Conservation (phyloP, 2,888 invertebrate species). For the Iphiclides podalirius region DNA sequence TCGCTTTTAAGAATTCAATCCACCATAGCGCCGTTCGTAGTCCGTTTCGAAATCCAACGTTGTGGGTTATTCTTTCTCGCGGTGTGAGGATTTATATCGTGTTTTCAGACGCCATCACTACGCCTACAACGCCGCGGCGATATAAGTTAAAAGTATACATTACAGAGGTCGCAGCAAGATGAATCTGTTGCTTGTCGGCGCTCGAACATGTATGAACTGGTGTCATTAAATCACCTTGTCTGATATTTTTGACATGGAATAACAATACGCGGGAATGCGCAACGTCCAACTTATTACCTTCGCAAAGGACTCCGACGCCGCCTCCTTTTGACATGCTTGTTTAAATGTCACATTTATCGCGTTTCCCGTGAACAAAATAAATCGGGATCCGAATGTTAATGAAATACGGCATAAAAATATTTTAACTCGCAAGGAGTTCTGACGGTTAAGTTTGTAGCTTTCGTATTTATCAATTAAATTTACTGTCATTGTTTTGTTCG, state of each 20-base stretch:
- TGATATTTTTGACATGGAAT: conserved; percentile 61
- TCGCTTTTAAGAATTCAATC: conserved; percentile 5
- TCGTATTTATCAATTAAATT: conserved; percentile 10
- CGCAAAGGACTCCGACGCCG: conserved; percentile 43
- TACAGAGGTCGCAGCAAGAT: conserved; percentile 74
- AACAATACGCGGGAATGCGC: conserved; percentile 51
- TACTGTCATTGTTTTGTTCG: conserved; percentile 1
- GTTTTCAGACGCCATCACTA: conserved; percentile 55
- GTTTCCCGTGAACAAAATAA: conserved; percentile 3
- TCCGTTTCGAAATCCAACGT: background rate
- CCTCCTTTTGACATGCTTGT: conserved; percentile 43
- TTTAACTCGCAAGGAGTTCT: background rate
- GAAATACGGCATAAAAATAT: background rate
- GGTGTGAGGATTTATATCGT: conserved; percentile 43
- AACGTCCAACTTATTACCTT: conserved; percentile 53
- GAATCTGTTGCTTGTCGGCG: conserved; percentile 52
- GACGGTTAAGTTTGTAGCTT: background rate
- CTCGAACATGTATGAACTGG: conserved; percentile 59
- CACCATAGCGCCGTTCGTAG: conserved; percentile 12
- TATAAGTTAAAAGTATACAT: conserved; percentile 62
- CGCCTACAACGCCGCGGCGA: conserved; percentile 61
- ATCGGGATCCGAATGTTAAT: background rate
- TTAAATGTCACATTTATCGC: conserved; percentile 41
- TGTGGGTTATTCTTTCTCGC: conserved; percentile 27
- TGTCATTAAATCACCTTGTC: conserved; percentile 68